Evolutionary conservation across 2,113 vertebrate species (phyloP).

Genomic region (Erythrocercus mccallii): DNA sequence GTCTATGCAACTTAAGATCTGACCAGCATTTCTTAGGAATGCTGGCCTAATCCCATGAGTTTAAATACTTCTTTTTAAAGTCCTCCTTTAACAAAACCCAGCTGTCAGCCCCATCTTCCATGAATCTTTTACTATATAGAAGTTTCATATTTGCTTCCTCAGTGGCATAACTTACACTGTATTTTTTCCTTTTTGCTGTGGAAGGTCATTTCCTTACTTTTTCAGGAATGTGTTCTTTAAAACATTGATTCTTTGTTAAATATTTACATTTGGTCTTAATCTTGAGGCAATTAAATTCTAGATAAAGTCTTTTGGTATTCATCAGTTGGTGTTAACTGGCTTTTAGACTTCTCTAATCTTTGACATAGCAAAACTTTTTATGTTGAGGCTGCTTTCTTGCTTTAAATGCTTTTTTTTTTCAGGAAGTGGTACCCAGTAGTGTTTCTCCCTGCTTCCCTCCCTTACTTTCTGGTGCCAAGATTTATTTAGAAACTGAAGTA

Average conservation of each 20-base stretch:
- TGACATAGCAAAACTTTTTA: neutral
- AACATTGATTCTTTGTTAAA: neutral
- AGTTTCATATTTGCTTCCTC: neutral
- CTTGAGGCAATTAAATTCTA: neutral
- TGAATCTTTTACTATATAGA: neutral
- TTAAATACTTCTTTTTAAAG: conserved; percentile 22
- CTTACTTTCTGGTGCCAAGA: neutral
- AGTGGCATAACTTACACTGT: neutral
- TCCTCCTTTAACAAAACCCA: neutral
- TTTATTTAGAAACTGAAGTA: neutral
- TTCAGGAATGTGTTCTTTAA: neutral
- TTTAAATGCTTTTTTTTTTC: neutral
- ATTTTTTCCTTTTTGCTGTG: neutral
- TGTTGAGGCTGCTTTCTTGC: neutral
- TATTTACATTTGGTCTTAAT: conserved; percentile 18
- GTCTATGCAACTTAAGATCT: neutral
- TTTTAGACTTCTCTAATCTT: neutral
- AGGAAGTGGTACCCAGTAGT: neutral
- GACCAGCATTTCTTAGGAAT: neutral
- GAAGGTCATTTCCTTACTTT: neutral
- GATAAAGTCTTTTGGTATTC: neutral
- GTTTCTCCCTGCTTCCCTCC: neutral
- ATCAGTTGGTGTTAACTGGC: neutral
- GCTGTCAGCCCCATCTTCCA: neutral
- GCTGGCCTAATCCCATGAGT: neutral